Base-by-base conservation (phyloP, 2,113 vertebrate species). In the Eira barbara region DNA sequence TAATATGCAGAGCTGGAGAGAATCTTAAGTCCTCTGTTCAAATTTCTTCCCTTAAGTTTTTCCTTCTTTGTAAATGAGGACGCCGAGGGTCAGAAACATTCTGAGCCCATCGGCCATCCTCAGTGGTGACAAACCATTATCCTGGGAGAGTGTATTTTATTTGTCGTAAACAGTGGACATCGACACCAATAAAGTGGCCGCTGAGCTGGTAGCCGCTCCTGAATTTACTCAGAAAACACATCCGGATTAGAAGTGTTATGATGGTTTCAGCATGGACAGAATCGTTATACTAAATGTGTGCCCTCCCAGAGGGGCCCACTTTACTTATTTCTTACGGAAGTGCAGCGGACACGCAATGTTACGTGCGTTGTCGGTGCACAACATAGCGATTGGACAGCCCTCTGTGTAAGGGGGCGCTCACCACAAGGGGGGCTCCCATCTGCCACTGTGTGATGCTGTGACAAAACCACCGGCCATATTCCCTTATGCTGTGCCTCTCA, bases 281-380 rank as follows among this genome's bases (percentile, higher is more conserved):
- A 47, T 73, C 65, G 29, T 81, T 88, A 86, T 27, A 91, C 83
- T 78, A 89, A 93, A 91, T 10, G 39, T 55, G 52, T 3, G 10
- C 7, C 85, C 34, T 93, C 85, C 79, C 45, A 86, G 87, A 4
- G 25, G 82, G 34, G 63, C 74, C 67, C 9, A 3, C 31, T 81
- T 81, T 15, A 74, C 39, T 29, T 17, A 31, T 31, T 29, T 47
- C 39, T 31, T 18, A 47, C 7, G 1, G 42, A 47, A 47, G 74
- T 9, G 42, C 14, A 4, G 73, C 3, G 1, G 74, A 31, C 74
- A 9, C 7, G 2, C 74, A 31, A 9, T 18, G 27, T 47, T 29
- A 5, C 2, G 1, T 4, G 7, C 17, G 14, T 78, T 47, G 45
- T 7, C 0, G 3, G 27, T 47, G 27, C 27, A 14, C 3, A 7